Evolutionary conservation across 2,113 vertebrate species (phyloP), one percentile per base, ranked within the genome.

Genomic region (Thamnophis sirtalis): DNA sequence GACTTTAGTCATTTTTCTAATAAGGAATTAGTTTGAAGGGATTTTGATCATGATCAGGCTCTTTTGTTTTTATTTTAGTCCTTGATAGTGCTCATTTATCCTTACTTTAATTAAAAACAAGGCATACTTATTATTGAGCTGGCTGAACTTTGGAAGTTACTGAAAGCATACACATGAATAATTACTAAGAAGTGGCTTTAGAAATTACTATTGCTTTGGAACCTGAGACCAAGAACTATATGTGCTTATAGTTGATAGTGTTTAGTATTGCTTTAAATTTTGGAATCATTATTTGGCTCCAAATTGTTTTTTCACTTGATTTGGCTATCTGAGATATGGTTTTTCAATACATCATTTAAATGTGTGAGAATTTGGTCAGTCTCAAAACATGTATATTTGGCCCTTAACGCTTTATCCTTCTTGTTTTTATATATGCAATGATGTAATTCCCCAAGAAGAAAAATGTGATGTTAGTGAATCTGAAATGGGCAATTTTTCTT

Each of bases 181-280:
- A 87, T 53, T 38, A 80, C 24, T 38, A 92, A 49, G 48, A 24
- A 87, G 8, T 22, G 11, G 43, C 26, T 33, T 87, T 92, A 22
- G 8, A n/a, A 92, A 88, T 17, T 73, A 84, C 84, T 54, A 9
- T 5, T 87, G 90, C 80, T 60, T 87, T 86, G 13, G 43, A 0
- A 0, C 54, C 89, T 2, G 0, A 24, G 0, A 10, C 58, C 9
- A 89, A 88, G 86, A 84, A 17, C 87, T 86, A 90, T 91, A 80
- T 92, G 58, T 50, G 22, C 28, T 55, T 5, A 84, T 0, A 58
- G 54, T 19, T 87, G 53, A 90, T 93, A 53, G 53, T 53, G 48
- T 87, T 90, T 63, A 53, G 15, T 92, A 38, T 84, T 54, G 58
- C 54, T 60, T 92, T 53, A 92, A 87, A 87, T 90, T 92, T 91